Evolutionary conservation across 2,113 vertebrate species (phyloP).

Genomic region (Cichladusa arquata): DNA sequence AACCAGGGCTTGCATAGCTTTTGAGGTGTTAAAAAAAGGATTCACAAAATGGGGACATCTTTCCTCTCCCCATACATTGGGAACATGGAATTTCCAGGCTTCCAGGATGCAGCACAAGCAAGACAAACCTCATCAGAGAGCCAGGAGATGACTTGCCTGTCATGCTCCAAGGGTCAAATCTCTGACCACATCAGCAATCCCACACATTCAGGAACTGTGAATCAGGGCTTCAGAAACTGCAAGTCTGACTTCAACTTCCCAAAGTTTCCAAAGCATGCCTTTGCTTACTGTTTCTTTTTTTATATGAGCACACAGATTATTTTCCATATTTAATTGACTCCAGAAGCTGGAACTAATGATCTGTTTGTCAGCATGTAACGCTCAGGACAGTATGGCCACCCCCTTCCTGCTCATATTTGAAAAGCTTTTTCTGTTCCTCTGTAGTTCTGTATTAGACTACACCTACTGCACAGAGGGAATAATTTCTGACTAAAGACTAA

Average conservation of each 20-base stretch:
- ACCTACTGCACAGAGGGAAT: background rate
- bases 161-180: background rate
- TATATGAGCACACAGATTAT: background rate
- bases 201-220: conserved; percentile 11
- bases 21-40: background rate
- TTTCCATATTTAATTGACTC: conserved; percentile 7
- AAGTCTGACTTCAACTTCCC: background rate
- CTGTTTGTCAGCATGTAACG: background rate
- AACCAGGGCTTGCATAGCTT: background rate
- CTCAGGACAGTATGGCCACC: background rate
- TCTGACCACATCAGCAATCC: conserved; percentile 22
- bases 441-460: background rate
- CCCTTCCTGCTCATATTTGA: background rate
- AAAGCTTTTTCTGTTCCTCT: background rate
- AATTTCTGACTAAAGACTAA: background rate
- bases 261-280: conserved; percentile 1
- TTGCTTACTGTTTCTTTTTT: background rate
- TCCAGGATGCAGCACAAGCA: background rate
- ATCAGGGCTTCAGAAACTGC: conserved; percentile 14
- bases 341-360: background rate
- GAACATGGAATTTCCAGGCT: background rate
- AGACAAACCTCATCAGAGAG: background rate
- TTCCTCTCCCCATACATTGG: background rate
- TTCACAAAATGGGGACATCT: background rate
- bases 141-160: background rate